Base-by-base conservation (phyloP, 2,888 invertebrate genomes). In the Eumerus sabulonum region DNA sequence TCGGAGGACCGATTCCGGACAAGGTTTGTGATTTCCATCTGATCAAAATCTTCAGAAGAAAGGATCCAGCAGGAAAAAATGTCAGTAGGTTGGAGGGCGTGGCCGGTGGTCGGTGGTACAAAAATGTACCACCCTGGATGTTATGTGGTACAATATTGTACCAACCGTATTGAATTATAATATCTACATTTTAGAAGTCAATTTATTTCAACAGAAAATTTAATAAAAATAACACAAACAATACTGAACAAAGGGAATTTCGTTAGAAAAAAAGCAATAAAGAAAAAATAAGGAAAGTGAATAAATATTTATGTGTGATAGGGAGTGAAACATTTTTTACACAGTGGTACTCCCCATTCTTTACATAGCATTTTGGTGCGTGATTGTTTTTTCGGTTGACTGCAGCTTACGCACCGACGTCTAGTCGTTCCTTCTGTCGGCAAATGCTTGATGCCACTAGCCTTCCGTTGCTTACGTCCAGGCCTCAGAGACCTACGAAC, bases 271-370 rank as follows among this genome's bases (percentile, higher is more conserved):
- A n/a, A n/a, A n/a, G n/a, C n/a, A n/a, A n/a, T n/a, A n/a, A n/a
- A n/a, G n/a, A 50, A n/a, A 50, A 50, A 50, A 50, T n/a, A 50
- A 35, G 13, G 9, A 50, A 27, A 13, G 14, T 50, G 50, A 50
- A 50, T 13, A 50, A 14, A 50, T n/a, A n/a, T n/a, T n/a, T n/a
- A 50, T 50, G 0, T 35, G 12, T 50, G 35, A 5, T 50, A 50
- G 11, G 35, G 13, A 50, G 50, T 27, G 50, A 27, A 50, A 35
- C 50, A 35, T 50, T 50, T 27, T 50, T 50, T 50, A 35, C 35
- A 50, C 12, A 19, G 13, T 17, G 50, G 50, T 27, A 50, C 50
- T 27, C 1, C 35, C 14, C 27, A 50, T 50, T 50, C 27, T 50
- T 50, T 50, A 12, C 47, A 47, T 18, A 18, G 17, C n/a, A 18